Conservation (phyloP, 2,888 invertebrate genomes). For the Sesia bembeciformis region DNA sequence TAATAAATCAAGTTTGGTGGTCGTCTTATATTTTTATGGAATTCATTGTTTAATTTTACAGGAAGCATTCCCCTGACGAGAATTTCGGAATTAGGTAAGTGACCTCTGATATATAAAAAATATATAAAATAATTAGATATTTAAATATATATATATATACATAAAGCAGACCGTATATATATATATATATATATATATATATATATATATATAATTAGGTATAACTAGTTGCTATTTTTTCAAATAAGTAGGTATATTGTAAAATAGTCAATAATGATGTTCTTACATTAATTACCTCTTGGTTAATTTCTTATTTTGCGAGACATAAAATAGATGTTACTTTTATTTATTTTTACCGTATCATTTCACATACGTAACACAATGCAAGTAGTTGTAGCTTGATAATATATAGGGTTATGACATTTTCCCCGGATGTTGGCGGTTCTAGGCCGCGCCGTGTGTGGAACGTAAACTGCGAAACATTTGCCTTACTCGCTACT, state of each 20-base stretch:
- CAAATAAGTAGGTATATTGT: too few species aligned
- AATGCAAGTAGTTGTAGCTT: neutral
- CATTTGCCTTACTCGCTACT: neutral
- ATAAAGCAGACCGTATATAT: neutral
- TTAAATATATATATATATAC: neutral
- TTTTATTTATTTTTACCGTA: too few species aligned
- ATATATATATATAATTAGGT: too few species aligned
- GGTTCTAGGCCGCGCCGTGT: neutral
- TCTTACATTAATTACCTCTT: too few species aligned
- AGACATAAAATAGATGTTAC: too few species aligned
- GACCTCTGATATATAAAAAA: neutral
- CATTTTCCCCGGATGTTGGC: neutral
- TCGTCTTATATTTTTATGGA: neutral
- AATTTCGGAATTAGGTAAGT: slow-evolving; percentile 73
- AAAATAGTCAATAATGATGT: too few species aligned
- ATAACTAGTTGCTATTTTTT: too few species aligned
- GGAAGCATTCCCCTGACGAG: slow-evolving; percentile 74
- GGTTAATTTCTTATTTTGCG: too few species aligned
- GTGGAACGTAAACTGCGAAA: neutral
- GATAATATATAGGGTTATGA: neutral
- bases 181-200: neutral
- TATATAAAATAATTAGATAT: neutral
- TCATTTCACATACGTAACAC: too few species aligned
- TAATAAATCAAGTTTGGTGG: too few species aligned
- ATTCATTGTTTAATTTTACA: slow-evolving; percentile 15